Evolutionary conservation across 2,113 vertebrate species (phyloP).

Genomic region (Brachyhypopomus occidentalis): DNA sequence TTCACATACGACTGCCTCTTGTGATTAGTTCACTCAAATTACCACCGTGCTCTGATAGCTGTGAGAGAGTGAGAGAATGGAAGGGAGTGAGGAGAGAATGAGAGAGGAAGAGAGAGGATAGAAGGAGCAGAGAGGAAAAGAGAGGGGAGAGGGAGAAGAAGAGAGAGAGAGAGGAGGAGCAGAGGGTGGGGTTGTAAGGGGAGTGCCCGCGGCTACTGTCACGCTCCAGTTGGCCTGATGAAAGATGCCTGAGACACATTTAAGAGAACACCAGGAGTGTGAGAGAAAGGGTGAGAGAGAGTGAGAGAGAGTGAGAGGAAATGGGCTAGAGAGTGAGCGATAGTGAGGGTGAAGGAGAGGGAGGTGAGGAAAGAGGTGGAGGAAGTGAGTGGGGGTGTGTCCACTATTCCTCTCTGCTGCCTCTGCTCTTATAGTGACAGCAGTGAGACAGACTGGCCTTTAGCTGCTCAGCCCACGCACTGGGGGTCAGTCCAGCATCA

Average conservation of each 20-base stretch:
- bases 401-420: constrained; percentile 35
- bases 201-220: constrained; percentile 40
- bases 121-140: background rate
- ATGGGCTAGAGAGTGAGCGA: background rate
- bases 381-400: background rate
- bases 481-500: background rate
- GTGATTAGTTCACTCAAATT: background rate
- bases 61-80: background rate
- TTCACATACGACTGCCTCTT: constrained; percentile 33
- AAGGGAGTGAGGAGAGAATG: background rate
- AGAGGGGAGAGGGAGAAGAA: background rate
- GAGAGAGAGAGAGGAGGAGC: constrained; percentile 5
- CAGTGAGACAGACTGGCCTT: constrained; percentile 5
- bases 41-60: background rate
- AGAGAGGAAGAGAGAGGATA: background rate
- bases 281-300: background rate
- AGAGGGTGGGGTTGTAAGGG: constrained; percentile 7
- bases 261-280: constrained; percentile 14
- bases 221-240: constrained; percentile 49
- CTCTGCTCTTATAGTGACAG: constrained; percentile 21
- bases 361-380: too few relatives aligned
- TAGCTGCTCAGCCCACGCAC: constrained; percentile 4
- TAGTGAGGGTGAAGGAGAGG: background rate
- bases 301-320: background rate
- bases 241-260: constrained; percentile 45